Evolutionary conservation across 1,140 invertebrate genomes (phyloP).

Genomic region (Oedothorax gibbosus): DNA sequence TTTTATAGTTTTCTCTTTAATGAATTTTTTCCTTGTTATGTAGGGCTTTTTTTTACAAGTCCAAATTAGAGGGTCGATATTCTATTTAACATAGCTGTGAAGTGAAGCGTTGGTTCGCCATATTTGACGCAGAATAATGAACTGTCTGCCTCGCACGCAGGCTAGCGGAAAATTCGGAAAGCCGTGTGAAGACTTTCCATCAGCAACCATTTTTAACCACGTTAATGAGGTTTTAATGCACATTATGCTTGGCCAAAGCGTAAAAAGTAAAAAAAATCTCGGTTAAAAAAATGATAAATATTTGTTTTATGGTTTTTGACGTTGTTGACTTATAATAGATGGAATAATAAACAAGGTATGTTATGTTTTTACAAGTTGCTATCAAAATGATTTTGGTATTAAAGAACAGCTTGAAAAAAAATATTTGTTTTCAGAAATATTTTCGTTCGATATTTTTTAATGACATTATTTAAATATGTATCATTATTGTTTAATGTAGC

Average conservation of each 20-base stretch:
- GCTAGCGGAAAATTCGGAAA: constrained; percentile 23
- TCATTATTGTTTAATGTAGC: no score
- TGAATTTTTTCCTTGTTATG: background rate
- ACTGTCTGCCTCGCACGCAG: constrained; percentile 44
- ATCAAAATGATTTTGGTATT: no score
- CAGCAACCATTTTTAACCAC: constrained; percentile 27
- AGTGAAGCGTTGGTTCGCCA: constrained; percentile 49
- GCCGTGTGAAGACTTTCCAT: background rate
- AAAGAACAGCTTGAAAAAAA: no score
- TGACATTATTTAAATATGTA: no score
- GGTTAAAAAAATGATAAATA: background rate
- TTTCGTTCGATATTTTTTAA: no score
- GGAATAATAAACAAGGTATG: no score
- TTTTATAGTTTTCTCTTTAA: constrained; percentile 17
- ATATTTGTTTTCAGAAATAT: no score
- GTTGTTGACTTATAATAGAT: no score
- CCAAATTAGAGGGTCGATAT: constrained; percentile 34
- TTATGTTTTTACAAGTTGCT: no score
- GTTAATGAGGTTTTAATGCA: constrained; percentile 48
- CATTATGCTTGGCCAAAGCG: background rate
- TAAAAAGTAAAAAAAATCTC: background rate
- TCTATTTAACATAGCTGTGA: constrained; percentile 59
- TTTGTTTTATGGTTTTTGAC: no score
- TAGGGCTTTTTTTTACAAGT: no score
- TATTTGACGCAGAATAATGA: constrained; percentile 54